Base-by-base conservation (phyloP, 2,797 vertebrate species). In the Pampus argenteus region DNA sequence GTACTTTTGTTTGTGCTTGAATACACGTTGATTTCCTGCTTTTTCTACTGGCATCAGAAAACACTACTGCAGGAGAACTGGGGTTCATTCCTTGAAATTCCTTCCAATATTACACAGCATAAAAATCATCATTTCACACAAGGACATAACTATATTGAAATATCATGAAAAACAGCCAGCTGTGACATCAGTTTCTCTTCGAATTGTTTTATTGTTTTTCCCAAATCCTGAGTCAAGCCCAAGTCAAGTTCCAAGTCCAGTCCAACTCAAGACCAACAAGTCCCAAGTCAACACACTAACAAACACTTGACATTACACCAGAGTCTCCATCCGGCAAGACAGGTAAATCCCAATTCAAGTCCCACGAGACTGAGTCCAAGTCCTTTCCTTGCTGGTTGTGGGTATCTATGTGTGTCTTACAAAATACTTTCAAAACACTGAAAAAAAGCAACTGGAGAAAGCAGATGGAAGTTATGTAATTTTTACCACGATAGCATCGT, bases 361-460 rank as follows among this genome's bases (percentile, higher is more conserved):
- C 34, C 11, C 34, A 36, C 34, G n/a, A n/a, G n/a, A n/a, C n/a
- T n/a, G 20, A 14, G 6, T 36, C 29, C 52, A 36, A 36, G 34
- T 36, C 1, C 9, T 36, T 11, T 2, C 13, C 3, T 36, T 10
- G 22, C 9, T 42, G 15, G 0, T 44, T 44, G 15, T 18, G 15
- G 7, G 15, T 36, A 3, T 44, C 17, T 18, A 44, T 34, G 13
- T 51, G 28, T 36, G 6, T 5, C 17, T 28, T 11, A 38, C 9
- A 66, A 11, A 58, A 42, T 0, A 25, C 25, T 52, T 52, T 52
- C n/a, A 42, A 47, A 72, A 56, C 31, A 28, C 31, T 60, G 61
- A 60, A 55, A 28, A 9, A 58, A 78, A 71, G 26, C 36, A 34
- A 58, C 66, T 55, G 64, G 11, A 59, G 50, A 20, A 15, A 34